Conservation (phyloP, 2,888 invertebrate species). For the Hemistola chrysoprasaria region DNA sequence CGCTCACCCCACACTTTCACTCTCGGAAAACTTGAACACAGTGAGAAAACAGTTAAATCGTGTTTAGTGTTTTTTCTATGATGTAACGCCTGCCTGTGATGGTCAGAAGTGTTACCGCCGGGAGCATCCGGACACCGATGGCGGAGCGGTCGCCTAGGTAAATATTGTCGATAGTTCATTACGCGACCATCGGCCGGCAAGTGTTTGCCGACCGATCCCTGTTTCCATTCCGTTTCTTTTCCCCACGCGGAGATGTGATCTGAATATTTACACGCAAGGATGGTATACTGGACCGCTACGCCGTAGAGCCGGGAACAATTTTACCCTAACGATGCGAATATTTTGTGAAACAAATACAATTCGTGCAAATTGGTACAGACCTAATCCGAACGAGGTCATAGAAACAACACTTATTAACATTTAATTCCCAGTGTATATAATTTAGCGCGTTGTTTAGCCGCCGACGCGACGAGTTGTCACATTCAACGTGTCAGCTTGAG, state of each 20-base stretch:
- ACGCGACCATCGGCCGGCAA: constrained; percentile 37
- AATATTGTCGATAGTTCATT: constrained; percentile 57
- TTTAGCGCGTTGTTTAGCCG: constrained; percentile 26
- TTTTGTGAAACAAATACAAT: constrained; percentile 26
- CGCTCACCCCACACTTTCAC: constrained; percentile 32
- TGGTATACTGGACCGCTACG: constrained; percentile 6
- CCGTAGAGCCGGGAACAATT: constrained; percentile 13
- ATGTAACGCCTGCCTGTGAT: constrained; percentile 46
- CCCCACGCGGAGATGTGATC: constrained; percentile 34
- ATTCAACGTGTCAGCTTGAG: constrained; percentile 10
- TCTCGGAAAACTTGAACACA: constrained; percentile 47
- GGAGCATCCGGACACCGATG: constrained; percentile 47
- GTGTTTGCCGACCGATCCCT: constrained; percentile 40
- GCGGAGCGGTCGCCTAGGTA: constrained; percentile 60
- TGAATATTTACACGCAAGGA: constrained; percentile 40
- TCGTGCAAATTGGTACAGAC: constrained; percentile 29
- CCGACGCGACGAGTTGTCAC: constrained; percentile 13
- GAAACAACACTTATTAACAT: constrained; percentile 32
- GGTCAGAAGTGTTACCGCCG: constrained; percentile 44
- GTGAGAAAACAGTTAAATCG: constrained; percentile 38
- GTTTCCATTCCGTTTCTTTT: constrained; percentile 36
- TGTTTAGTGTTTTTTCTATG: constrained; percentile 36
- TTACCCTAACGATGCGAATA: constrained; percentile 14
- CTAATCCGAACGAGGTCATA: constrained; percentile 24
- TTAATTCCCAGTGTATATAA: constrained; percentile 32